Evolutionary conservation across 2,888 invertebrate species (phyloP), one percentile per base, ranked within the genome.

Genomic region (Diarsia mendica): DNA sequence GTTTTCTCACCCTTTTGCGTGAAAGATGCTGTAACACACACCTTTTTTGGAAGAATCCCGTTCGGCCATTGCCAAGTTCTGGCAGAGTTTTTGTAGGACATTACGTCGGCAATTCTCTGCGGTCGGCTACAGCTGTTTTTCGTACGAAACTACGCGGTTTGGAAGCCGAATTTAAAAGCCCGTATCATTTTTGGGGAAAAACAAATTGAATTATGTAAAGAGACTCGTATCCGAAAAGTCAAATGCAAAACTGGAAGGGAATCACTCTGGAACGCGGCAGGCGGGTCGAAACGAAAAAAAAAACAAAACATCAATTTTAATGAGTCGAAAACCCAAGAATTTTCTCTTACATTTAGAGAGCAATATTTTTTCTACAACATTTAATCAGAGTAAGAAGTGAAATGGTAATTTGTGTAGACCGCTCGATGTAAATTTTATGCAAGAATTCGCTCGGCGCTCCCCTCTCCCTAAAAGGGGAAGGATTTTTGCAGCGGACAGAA

Each of bases 311-410:
- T 94, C 93, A 95, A 95, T 95, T 95, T 95, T 95, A 95, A 95
- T 95, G 95, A 95, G 94, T 95, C 94, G 91, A 95, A 95, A 96
- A 95, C 95, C 87, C 95, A 92, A 94, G 93, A 94, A 95, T 95
- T 95, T 96, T 95, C 96, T 94, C 92, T 94, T 93, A 94, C 95
- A 95, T 96, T 96, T 95, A 91, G 94, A 93, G 92, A 93, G 94
- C 96, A 96, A 96, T 96, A 96, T 96, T 96, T 96, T 96, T 96
- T 96, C 96, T 96, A 95, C 94, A 95, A 96, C 96, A 96, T 96
- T 96, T 96, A 96, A 96, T 96, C 96, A 96, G 95, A 95, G 95
- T 94, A 95, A 96, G 95, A 95, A 95, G 95, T 94, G 95, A 95
- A 96, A 96, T 96, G 96, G 95, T 96, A 96, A 96, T 96, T 96